Conservation (phyloP, 2,888 invertebrate genomes). For the Sceliomorpha sp. region DNA sequence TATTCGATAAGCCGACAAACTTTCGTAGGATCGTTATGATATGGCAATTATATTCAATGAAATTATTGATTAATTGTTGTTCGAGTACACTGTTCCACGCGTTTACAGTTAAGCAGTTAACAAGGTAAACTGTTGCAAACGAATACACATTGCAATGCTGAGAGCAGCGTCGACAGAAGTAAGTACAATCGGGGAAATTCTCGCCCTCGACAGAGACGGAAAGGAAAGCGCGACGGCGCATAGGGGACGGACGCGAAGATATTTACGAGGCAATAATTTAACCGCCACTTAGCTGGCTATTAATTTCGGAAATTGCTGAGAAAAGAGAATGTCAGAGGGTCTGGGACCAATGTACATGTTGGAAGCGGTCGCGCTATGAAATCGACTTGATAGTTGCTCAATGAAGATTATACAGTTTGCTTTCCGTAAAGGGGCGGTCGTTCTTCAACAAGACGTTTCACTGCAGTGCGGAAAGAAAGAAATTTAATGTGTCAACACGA, state of each 20-base stretch:
- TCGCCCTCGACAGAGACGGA: slow-evolving; percentile 56
- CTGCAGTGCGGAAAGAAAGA: too few relatives aligned
- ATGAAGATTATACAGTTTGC: slow-evolving; percentile 24
- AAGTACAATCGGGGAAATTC: slow-evolving; percentile 47
- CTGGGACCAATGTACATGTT: slow-evolving; percentile 27
- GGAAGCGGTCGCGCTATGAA: slow-evolving; percentile 33
- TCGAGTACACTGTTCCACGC: too few relatives aligned
- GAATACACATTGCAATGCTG: slow-evolving; percentile 16
- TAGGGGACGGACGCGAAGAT: slow-evolving; percentile 74
- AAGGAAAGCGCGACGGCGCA: slow-evolving; percentile 63
- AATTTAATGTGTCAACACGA: too few relatives aligned
- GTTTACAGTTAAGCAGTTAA: too few relatives aligned
- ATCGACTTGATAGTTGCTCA: slow-evolving; percentile 29
- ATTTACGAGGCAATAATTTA: slow-evolving; percentile 81
- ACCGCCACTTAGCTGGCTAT: slow-evolving; percentile 80
- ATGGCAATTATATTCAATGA: too few relatives aligned
- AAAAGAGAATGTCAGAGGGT: slow-evolving; percentile 71
- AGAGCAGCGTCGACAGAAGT: slow-evolving; percentile 42
- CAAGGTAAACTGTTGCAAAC: slow-evolving; percentile 15
- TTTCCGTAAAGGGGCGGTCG: too few relatives aligned
- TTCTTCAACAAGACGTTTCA: too few relatives aligned
- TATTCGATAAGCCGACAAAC: too few relatives aligned
- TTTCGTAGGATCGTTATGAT: too few relatives aligned
- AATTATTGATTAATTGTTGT: too few relatives aligned
- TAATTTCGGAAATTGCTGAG: slow-evolving; percentile 80